Percentiles rank a stretch among this genome's conserved stretches.
These are phyloP conservation scores for Ptilonorhynchus violaceus DNA, from an alignment of 2,113 vertebrate genomes.

Conservation along the genomic window DNA sequence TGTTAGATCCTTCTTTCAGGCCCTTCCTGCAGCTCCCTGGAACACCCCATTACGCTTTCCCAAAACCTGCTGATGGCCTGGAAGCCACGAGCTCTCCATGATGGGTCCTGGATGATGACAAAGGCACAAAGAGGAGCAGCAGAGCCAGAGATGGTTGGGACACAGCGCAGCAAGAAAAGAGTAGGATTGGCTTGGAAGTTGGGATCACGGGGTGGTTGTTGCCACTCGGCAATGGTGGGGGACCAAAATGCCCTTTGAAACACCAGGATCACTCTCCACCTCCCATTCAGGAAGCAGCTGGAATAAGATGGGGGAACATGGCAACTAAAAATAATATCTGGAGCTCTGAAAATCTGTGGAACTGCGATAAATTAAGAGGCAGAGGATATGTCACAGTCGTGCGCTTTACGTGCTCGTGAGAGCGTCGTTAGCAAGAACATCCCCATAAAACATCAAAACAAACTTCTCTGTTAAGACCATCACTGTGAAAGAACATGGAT, in stretches of 20 bases:
- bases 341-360: neutral
- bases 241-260: neutral
- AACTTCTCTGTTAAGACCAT: neutral
- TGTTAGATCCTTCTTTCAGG: neutral
- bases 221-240: neutral
- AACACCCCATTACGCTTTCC: neutral
- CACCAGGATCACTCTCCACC: neutral
- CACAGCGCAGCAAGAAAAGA: neutral
- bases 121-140: neutral
- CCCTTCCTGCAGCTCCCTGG: neutral
- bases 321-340: neutral
- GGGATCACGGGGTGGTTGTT: neutral
- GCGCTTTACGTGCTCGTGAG: accelerated
- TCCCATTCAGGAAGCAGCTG: neutral
- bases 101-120: accelerated
- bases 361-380: neutral
- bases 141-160: neutral
- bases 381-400: neutral
- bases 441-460: neutral
- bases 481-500: neutral
- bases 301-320: neutral
- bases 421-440: accelerated
- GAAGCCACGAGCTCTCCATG: neutral
- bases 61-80: neutral
- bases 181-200: neutral